Conservation (phyloP, 2,797 vertebrate genomes). For the Glyptemys insculpta region DNA sequence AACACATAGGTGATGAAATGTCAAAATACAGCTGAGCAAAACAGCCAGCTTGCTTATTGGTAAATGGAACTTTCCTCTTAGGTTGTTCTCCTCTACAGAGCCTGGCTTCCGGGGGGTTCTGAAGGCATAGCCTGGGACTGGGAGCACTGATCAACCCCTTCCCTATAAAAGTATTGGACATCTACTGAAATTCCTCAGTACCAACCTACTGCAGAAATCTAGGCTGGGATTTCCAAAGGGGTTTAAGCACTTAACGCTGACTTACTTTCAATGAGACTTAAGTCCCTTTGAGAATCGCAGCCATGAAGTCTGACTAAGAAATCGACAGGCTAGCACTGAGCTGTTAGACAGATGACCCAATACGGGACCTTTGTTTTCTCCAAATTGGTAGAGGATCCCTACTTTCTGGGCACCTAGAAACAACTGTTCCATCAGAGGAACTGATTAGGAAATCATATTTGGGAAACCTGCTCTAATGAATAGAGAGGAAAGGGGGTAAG, state of each 20-base stretch:
- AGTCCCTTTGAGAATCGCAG: neutral
- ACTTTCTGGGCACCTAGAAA: neutral
- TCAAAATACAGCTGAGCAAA: conserved; percentile 35
- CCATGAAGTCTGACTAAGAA: neutral
- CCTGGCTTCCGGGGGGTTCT: neutral
- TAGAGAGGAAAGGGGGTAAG: conserved; percentile 25
- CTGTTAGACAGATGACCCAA: neutral
- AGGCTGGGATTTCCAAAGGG: neutral
- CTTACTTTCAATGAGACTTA: neutral
- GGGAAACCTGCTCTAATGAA: conserved; percentile 19
- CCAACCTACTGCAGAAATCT: neutral
- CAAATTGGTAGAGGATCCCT: neutral
- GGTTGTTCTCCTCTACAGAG: neutral
- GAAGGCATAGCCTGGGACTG: neutral
- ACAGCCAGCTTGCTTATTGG: neutral
- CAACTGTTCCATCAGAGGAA: neutral
- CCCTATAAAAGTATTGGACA: neutral
- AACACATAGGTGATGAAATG: neutral
- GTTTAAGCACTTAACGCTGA: neutral
- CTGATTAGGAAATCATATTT: neutral
- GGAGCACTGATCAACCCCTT: conserved; percentile 4
- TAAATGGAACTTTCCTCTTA: conserved; percentile 38
- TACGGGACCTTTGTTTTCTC: neutral
- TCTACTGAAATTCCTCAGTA: neutral
- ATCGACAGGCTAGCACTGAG: neutral